Conservation (phyloP, 1,140 invertebrate genomes). For the Eupeodes corollae region DNA sequence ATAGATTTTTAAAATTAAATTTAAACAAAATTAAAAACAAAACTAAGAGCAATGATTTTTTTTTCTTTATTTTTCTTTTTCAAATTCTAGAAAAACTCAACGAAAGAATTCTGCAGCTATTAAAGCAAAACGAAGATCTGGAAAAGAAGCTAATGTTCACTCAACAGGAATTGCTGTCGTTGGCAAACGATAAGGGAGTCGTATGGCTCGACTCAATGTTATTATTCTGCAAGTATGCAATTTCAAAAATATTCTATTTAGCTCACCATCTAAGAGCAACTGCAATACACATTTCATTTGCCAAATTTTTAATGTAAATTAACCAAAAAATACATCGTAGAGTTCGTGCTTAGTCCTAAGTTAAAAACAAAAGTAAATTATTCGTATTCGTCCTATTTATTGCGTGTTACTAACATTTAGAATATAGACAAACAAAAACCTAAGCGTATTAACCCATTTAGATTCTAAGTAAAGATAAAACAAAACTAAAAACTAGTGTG, state of each 20-base stretch:
- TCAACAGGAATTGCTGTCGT: slow-evolving; percentile 23
- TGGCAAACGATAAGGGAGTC: slow-evolving; percentile 25
- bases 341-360: too few relatives aligned
- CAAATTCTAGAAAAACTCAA: slow-evolving; percentile 25
- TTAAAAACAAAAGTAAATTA: not conserved
- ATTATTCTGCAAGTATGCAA: slow-evolving; percentile 36
- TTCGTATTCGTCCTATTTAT: not conserved
- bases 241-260: slow-evolving; percentile 9
- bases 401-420: not conserved
- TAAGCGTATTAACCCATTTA: not conserved
- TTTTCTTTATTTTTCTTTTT: not conserved
- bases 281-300: too few relatives aligned
- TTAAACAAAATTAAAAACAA: too few relatives aligned
- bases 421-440: not conserved
- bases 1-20: too few relatives aligned
- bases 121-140: slow-evolving; percentile 21
- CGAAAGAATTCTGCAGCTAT: slow-evolving; percentile 24
- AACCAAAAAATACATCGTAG: too few relatives aligned
- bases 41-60: too few relatives aligned
- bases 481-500: too few relatives aligned
- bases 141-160: slow-evolving; percentile 18
- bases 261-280: too few relatives aligned
- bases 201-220: slow-evolving; percentile 35
- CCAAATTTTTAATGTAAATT: too few relatives aligned
- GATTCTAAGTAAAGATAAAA: not conserved